Evolutionary conservation across 2,113 vertebrate genomes (phyloP).

Genomic region (Polypterus bichir): DNA sequence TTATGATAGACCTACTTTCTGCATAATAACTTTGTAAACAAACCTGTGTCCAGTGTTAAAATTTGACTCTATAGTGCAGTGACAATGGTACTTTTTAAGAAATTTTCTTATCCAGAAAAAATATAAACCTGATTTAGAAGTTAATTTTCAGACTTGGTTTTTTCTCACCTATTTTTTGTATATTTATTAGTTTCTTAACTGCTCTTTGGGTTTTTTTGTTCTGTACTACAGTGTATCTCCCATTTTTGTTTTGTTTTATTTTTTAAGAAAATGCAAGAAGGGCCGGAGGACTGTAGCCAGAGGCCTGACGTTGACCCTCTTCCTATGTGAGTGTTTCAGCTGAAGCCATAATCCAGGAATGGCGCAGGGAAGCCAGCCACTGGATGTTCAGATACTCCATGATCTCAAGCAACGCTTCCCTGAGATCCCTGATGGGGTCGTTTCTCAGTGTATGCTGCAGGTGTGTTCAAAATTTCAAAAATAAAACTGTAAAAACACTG

Average conservation of each 20-base stretch:
- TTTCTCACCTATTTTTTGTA: too few relatives aligned
- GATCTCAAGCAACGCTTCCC: conserved; percentile 95
- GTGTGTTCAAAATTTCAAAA: conserved; percentile 31
- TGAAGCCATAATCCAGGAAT: conserved; percentile 64
- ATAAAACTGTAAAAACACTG: too few relatives aligned
- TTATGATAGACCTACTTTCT: too few relatives aligned
- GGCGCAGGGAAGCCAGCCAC: conserved; percentile 84
- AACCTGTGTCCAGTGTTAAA: too few relatives aligned
- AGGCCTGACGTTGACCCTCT: conserved; percentile 67
- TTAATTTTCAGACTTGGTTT: too few relatives aligned
- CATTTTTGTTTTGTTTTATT: background rate
- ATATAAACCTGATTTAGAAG: too few relatives aligned
- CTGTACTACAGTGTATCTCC: too few relatives aligned
- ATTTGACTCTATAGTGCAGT: too few relatives aligned
- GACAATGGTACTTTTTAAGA: too few relatives aligned
- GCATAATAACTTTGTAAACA: too few relatives aligned
- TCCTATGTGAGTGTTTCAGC: conserved; percentile 29
- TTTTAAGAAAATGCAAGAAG: conserved; percentile 65
- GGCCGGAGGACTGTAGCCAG: conserved; percentile 59
- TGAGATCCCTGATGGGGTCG: conserved; percentile 91
- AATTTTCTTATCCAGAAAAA: too few relatives aligned
- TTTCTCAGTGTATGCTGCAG: conserved; percentile 95
- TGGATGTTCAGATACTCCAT: conserved; percentile 86
- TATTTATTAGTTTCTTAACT: background rate
- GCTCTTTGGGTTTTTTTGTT: background rate